Percentiles rank a stretch among this genome's conserved stretches.
These are phyloP conservation scores for Tachuris rubrigastra DNA, from an alignment of 2,113 vertebrate genomes.

Conservation along the genomic window DNA sequence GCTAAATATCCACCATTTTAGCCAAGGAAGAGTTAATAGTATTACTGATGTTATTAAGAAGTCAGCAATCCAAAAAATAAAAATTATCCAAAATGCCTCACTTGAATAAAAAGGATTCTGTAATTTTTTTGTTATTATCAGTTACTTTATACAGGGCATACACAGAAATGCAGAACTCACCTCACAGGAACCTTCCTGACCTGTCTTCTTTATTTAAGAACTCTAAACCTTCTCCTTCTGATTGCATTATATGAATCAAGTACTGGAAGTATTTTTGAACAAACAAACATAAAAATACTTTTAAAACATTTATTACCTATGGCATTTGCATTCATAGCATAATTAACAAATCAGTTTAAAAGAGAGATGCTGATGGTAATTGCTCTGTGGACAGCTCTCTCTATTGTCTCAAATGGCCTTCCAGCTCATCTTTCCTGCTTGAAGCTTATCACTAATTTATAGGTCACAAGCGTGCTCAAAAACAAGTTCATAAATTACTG, in stretches of 20 bases:
- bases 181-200: neutral
- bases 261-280: neutral
- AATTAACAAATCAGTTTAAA: conserved; percentile 1
- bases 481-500: neutral
- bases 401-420: conserved; percentile 31
- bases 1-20: neutral
- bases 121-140: neutral
- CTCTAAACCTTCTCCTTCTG: neutral
- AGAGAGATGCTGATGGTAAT: neutral
- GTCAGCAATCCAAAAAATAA: neutral
- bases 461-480: neutral
- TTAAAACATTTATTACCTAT: neutral
- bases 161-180: neutral
- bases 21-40: neutral
- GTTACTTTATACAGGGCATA: neutral
- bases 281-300: neutral
- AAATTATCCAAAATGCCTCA: neutral
- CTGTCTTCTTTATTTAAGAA: neutral
- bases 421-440: conserved; percentile 27
- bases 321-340: neutral
- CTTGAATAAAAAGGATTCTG: neutral
- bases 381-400: neutral
- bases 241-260: neutral
- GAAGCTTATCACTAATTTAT: conserved; percentile 31
- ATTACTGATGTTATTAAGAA: neutral